Evolutionary conservation across 1,140 invertebrate species (phyloP).

Genomic region (Macrotrachela quadricornifera): DNA sequence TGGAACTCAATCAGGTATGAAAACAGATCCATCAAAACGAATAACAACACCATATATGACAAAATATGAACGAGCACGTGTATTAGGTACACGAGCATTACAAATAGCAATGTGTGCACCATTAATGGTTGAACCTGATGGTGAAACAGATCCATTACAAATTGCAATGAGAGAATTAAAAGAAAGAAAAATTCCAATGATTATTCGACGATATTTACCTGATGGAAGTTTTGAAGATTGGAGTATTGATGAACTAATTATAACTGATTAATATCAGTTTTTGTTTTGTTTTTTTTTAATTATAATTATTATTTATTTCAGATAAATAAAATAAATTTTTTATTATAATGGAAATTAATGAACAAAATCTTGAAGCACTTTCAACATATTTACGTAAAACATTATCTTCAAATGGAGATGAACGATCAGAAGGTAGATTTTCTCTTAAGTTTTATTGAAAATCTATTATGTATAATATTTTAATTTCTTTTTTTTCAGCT

Average conservation of each 20-base stretch:
- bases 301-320: too few species aligned
- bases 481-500: constrained; percentile 33
- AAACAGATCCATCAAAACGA: constrained; percentile 26
- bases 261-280: constrained; percentile 45
- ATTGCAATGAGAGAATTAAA: constrained; percentile 77
- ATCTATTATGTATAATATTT: too few species aligned
- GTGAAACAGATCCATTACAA: constrained; percentile 97
- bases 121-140: constrained; percentile 97
- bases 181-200: constrained; percentile 51
- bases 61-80: constrained; percentile 80
- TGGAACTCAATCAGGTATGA: constrained; percentile 24
- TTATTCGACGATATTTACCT: constrained; percentile 82
- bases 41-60: constrained; percentile 67
- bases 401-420: constrained; percentile 53
- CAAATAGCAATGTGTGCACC: constrained; percentile 99
- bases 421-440: constrained; percentile 30
- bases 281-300: too few species aligned
- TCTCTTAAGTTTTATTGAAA: too few species aligned
- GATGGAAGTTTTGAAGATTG: constrained; percentile 98
- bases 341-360: constrained; percentile 28
- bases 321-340: too few species aligned
- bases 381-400: constrained; percentile 65
- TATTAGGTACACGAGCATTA: constrained; percentile 78
- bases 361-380: constrained; percentile 53
- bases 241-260: constrained; percentile 93